Conservation (phyloP, 2,888 invertebrate genomes). For the Steinernema scapterisci region DNA sequence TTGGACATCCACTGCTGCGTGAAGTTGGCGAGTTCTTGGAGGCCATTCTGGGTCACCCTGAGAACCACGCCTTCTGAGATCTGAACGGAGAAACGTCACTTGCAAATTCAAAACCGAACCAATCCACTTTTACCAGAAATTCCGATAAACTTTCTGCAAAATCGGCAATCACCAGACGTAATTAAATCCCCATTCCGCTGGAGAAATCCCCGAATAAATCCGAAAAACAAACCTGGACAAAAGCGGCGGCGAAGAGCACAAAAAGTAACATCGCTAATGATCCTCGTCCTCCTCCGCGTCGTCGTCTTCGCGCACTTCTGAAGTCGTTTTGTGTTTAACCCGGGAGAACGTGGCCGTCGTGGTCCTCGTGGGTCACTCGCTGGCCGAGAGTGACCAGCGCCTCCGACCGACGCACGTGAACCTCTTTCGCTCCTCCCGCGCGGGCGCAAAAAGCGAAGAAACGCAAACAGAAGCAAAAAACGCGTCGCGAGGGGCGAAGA, state of each 20-base stretch:
- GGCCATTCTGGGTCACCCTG: constrained; percentile 58
- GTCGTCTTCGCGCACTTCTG: background rate
- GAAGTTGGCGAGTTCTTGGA: constrained; percentile 60
- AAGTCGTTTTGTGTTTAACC: constrained; percentile 8
- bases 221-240: background rate
- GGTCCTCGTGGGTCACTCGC: too few species aligned
- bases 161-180: too few species aligned
- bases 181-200: too few species aligned
- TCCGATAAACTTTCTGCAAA: too few species aligned
- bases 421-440: constrained; percentile 28
- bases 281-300: background rate
- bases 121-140: too few species aligned
- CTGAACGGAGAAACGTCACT: too few species aligned
- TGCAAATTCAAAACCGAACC: background rate
- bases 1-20: constrained; percentile 62
- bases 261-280: constrained; percentile 10
- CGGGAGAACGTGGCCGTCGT: background rate
- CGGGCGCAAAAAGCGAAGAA: background rate
- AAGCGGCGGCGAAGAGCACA: background rate
- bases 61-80: background rate
- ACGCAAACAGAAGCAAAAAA: constrained; percentile 30
- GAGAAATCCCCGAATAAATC: too few species aligned
- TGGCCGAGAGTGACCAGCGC: too few species aligned
- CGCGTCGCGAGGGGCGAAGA: background rate
- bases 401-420: background rate